Evolutionary conservation across 2,888 invertebrate species (phyloP), one percentile per base, ranked within the genome.

Genomic region (Conchocele bisecta): DNA sequence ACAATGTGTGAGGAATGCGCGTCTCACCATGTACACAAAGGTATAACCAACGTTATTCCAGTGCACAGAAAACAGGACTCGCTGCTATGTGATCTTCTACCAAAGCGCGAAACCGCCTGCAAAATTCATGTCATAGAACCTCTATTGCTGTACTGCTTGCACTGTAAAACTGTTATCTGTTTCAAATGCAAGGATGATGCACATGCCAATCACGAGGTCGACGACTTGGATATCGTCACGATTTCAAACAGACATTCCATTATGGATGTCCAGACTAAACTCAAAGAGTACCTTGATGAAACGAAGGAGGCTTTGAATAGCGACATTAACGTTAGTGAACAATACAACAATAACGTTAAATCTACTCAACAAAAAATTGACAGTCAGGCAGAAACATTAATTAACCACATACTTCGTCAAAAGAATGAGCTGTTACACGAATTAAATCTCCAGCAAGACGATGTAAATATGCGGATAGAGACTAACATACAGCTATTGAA

Each of bases 21-120:
- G 0, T 51, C 72, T 5, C 59, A 76, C 41, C 76, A 76, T 29
- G 54, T 66, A 33, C 76, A 76, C 26, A 70, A 76, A 57, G 76
- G 76, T 6, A 60, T 76, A 3, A 69, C 72, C 6, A 69, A 76
- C 39, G 76, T 76, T 26, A 64, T 76, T 1, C 66, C 64, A 1
- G 60, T 76, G 29, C 76, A 76, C 39, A 57, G 76, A 13, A 69
- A 67, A 44, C 76, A 76, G 31, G 72, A 76, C 29, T 76, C 76
- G 0, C 24, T 76, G 5, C 57, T 76, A 7, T 69, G 63, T 58
- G 76, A 76, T 37, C 59, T 73, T 46, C 44, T 76, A 29, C 76
- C 76, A 11, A 65, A 72, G 42, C 57, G 76, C 1, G 76, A 76
- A 39, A 66, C 72, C 7, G 61, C 69, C 11, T 76, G 76, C 50